Base-by-base conservation (phyloP, 2,113 vertebrate genomes). In the Chionis minor region DNA sequence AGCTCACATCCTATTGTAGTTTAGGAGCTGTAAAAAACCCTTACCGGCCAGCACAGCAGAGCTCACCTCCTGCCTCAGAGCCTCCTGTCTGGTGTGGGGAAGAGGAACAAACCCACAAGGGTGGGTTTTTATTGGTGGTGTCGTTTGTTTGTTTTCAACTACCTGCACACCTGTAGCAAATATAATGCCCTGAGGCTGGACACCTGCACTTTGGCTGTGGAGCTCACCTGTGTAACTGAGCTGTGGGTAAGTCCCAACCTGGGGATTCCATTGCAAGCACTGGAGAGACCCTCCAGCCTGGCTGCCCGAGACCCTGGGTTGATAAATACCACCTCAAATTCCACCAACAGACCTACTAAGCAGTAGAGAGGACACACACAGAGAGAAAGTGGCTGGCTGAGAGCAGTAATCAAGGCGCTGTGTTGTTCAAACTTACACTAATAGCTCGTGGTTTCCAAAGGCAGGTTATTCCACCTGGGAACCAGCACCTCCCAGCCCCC, bases 21-120 rank as follows among this genome's bases (percentile, higher is more conserved):
- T 65, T 4, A 1, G 18, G 24, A 67, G 4, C 12, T 9, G 13
- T 1, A 38, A 38, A 49, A 45, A 24, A 1, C 16, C 13, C 49
- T 65, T 19, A 13, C 14, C 3, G 3, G 9, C 4, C 5, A 8
- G 11, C 2, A 19, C 1, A 3, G 2, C 3, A 1, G 14, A 75
- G 4, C 23, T 56, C 4, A 11, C 9, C 10, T 54, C 6, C 40
- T 3, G 0, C 38, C 32, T 13, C 44, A 12, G 27, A 44, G 7
- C 7, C 38, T 61, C 20, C 10, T 0, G 0, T 2, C 19, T 4
- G 8, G 3, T 2, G 4, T 5, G 10, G 1, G 1, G 0, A 0
- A 19, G 0, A 49, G 1, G 0, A 1, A 0, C 2, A 6, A 2
- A 1, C 11, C 3, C 5, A 3, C 14, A 14, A 9, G 5, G 2